phyloP scores from a whole-genome alignment of 2,797 vertebrate species.

The Cryptoblepharus egeriae region DNA sequence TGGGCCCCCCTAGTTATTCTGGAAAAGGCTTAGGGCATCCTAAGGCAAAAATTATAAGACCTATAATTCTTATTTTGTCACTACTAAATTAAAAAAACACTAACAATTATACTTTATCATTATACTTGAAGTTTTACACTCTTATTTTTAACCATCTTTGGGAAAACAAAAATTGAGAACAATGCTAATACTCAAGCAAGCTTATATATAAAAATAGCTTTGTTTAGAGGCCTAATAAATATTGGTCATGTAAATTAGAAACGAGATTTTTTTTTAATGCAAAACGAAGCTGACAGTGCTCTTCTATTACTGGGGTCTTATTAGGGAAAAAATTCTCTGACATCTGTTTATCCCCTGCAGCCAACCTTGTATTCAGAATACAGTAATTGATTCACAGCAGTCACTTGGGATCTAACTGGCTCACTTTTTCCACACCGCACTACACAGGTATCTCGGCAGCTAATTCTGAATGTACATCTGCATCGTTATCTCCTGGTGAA shows the following conservation, averaged over 20 bases:
- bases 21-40: too few species aligned
- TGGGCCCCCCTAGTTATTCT: too few species aligned
- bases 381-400: conserved; percentile 94
- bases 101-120: neutral
- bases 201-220: conserved; percentile 75
- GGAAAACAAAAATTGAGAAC: conserved; percentile 43
- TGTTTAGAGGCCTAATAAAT: conserved; percentile 83
- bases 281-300: conserved; percentile 92
- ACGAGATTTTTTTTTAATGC: conserved; percentile 80
- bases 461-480: conserved; percentile 84
- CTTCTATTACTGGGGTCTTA: conserved; percentile 88
- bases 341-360: conserved; percentile 91
- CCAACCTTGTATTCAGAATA: conserved; percentile 92
- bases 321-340: conserved; percentile 90
- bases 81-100: neutral
- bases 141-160: neutral
- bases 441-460: conserved; percentile 85
- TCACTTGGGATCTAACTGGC: conserved; percentile 86
- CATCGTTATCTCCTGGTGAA: conserved; percentile 88
- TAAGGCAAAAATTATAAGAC: too few species aligned
- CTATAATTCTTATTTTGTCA: conserved; percentile 1
- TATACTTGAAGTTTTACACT: neutral
- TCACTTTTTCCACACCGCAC: conserved; percentile 82
- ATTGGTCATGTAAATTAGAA: conserved; percentile 83
- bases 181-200: conserved; percentile 67